Percentiles rank a stretch among this genome's conserved stretches.
Evolutionary conservation across 2,888 invertebrate species (phyloP).

Genomic region (Dolomedes plantarius): DNA sequence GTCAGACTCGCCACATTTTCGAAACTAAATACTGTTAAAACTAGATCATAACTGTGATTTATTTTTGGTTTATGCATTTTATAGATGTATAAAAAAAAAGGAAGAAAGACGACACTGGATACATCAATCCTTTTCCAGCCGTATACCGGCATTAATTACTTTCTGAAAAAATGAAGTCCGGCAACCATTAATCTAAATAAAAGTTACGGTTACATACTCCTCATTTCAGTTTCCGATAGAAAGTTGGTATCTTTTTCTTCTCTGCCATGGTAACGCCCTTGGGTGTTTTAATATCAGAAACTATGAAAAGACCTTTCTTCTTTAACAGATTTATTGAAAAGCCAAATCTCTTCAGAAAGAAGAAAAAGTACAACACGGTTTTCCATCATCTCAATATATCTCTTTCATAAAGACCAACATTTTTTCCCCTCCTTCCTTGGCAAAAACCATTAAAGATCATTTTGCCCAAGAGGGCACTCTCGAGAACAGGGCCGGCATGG

Average conservation of each 20-base stretch:
- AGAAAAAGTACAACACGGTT: neutral
- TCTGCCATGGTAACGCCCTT: conserved; percentile 16
- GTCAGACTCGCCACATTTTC: no score
- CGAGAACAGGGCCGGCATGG: neutral
- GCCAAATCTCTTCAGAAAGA: neutral
- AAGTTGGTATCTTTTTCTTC: neutral
- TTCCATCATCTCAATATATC: neutral
- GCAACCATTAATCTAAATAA: conserved; percentile 1
- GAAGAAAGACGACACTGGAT: no score
- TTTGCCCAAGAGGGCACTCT: neutral
- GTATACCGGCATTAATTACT: neutral
- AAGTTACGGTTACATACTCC: neutral
- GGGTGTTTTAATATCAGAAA: neutral
- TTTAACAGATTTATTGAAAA: conserved; percentile 14
- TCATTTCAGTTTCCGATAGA: neutral
- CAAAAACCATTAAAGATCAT: conserved; percentile 6
- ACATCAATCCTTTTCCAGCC: no score
- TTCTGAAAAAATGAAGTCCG: neutral
- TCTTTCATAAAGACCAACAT: neutral
- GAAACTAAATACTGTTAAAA: no score
- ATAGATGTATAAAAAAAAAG: no score
- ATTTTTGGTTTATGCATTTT: no score
- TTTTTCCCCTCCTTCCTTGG: neutral
- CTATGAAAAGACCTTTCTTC: conserved; percentile 2
- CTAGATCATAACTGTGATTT: no score